Conservation (phyloP, 1,140 invertebrate species). For the Drosophila simulans region DNA sequence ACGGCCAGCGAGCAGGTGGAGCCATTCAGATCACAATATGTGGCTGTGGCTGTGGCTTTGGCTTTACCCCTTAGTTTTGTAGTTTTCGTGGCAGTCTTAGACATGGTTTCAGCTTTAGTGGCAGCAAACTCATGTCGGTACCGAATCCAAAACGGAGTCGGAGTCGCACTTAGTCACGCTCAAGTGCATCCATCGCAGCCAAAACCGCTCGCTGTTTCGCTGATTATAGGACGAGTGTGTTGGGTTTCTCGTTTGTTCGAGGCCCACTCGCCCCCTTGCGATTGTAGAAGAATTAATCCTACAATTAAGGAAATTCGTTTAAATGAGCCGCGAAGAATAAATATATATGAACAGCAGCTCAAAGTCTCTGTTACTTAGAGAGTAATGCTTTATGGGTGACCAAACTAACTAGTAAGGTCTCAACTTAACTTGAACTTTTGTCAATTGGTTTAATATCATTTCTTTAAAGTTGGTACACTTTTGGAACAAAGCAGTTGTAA, state of each 20-base stretch:
- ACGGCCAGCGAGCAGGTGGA: constrained; percentile 62
- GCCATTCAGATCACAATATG: constrained; percentile 19
- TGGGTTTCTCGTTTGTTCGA: constrained; percentile 3
- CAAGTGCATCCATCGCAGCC: constrained; percentile 38
- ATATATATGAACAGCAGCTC: neutral
- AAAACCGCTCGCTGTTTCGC: constrained; percentile 45
- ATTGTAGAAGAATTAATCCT: neutral
- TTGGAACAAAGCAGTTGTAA: neutral
- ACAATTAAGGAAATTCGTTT: no score
- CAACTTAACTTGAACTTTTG: no score
- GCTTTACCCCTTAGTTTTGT: neutral
- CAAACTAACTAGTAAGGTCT: no score
- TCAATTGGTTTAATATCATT: no score
- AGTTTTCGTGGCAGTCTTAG: neutral
- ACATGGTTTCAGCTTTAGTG: neutral
- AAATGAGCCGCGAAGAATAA: no score
- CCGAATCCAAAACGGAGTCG: constrained; percentile 12
- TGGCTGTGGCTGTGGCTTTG: constrained; percentile 4
- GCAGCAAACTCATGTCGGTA: constrained; percentile 6
- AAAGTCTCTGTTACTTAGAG: neutral
- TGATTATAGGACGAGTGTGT: constrained; percentile 75
- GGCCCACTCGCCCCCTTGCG: no score
- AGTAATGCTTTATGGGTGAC: no score
- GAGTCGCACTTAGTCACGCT: constrained; percentile 77
- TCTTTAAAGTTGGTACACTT: neutral